Percentiles rank a stretch among this genome's conserved stretches.
Evolutionary conservation across 30 jellyfish, hydroid and myxozoan genomes (phyloP).

Genomic region (Nemopilema nomurai): DNA sequence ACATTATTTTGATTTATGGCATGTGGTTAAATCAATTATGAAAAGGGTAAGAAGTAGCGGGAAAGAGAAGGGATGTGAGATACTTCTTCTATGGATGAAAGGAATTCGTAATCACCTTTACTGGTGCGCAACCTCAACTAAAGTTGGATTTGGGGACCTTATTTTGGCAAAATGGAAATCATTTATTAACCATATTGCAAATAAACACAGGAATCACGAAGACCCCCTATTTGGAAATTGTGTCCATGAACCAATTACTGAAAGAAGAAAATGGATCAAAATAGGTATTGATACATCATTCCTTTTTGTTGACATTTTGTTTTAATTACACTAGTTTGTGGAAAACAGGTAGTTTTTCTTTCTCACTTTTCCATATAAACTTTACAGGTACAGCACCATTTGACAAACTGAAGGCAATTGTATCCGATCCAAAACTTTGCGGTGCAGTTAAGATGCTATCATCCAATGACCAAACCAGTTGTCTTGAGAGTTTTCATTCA

Average conservation of each 20-base stretch:
- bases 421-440: background rate
- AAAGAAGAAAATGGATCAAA: background rate
- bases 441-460: constrained; percentile 20
- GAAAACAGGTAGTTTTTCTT: background rate
- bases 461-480: constrained; percentile 27
- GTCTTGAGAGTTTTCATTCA: constrained; percentile 27
- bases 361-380: background rate
- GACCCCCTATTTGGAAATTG: constrained; percentile 13
- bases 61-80: constrained; percentile 26
- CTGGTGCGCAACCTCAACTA: constrained; percentile 45
- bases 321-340: background rate
- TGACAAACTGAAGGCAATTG: constrained; percentile 5
- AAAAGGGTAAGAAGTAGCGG: constrained; percentile 7
- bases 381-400: constrained; percentile 15
- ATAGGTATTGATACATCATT: background rate
- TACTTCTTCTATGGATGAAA: constrained; percentile 15
- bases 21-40: constrained; percentile 15
- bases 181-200: constrained; percentile 5
- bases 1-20: constrained; percentile 42
- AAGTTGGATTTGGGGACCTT: constrained; percentile 18
- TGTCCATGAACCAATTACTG: constrained; percentile 4
- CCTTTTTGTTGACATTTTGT: background rate
- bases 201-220: constrained; percentile 13
- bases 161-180: constrained; percentile 22
- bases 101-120: constrained; percentile 11